phyloP scores from a whole-genome alignment of 2,797 vertebrate genomes.

The Cheirogaleus major region DNA sequence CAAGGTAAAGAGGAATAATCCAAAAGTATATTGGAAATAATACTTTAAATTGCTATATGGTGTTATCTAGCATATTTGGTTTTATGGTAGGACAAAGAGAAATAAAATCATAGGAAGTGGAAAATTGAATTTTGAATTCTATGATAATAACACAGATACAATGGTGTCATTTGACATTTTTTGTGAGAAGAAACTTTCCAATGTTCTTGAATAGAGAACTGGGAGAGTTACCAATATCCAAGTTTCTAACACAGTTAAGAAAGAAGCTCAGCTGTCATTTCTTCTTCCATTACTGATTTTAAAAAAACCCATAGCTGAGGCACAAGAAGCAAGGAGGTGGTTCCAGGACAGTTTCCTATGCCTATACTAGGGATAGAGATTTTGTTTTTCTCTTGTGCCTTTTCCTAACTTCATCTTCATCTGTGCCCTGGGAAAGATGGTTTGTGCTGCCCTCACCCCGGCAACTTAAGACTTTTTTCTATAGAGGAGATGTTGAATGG shows the following conservation, averaged over 20 bases:
- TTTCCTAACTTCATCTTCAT: not conserved
- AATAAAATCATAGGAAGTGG: not conserved
- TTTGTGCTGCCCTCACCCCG: not conserved
- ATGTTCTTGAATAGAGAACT: not conserved
- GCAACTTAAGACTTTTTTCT: not conserved
- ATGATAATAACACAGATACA: not conserved
- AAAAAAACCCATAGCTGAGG: not conserved
- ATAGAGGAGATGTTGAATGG: not conserved
- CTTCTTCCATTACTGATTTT: not conserved
- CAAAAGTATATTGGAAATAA: not conserved
- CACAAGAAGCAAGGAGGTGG: not conserved
- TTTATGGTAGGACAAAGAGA: not conserved
- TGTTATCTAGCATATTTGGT: not conserved
- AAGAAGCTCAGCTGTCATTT: not conserved
- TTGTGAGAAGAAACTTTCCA: not conserved
- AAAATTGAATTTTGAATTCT: slow-evolving; percentile 47
- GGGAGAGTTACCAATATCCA: not conserved
- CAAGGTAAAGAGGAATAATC: not conserved
- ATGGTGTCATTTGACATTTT: not conserved
- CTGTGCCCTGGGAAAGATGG: not conserved
- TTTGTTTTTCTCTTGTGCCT: not conserved
- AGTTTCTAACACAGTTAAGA: not conserved
- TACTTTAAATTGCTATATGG: not conserved
- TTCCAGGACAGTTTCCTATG: not conserved
- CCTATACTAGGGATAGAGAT: not conserved